These are phyloP conservation scores for Psammodynastes pulverulentus DNA, from an alignment of 2,113 vertebrate genomes.

Conservation along the genomic window DNA sequence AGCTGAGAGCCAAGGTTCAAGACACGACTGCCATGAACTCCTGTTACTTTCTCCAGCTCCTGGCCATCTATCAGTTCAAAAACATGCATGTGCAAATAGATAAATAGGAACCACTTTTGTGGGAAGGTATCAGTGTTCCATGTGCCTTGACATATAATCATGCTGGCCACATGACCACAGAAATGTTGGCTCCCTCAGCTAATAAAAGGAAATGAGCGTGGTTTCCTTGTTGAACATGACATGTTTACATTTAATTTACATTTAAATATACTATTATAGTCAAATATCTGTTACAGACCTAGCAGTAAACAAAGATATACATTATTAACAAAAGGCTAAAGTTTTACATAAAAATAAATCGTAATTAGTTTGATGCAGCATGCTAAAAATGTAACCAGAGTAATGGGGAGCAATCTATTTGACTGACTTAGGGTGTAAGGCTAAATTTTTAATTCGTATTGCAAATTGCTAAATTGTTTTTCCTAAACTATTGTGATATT, in stretches of 20 bases:
- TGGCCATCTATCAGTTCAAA: not conserved
- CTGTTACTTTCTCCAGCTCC: not conserved
- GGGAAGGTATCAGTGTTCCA: not conserved
- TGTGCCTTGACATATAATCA: not conserved
- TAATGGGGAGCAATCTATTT: not conserved
- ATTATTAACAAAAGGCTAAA: not conserved
- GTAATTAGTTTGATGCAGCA: not conserved
- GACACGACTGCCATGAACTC: not conserved
- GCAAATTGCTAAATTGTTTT: not conserved
- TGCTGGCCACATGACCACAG: not conserved
- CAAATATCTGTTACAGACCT: not conserved
- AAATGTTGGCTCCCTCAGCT: not conserved
- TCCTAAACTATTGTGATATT: not conserved
- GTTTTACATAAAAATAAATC: not conserved
- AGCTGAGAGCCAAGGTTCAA: not conserved
- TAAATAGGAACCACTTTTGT: not conserved
- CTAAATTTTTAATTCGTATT: not conserved
- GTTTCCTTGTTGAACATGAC: not conserved
- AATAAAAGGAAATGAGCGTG: not conserved
- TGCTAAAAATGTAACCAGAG: not conserved
- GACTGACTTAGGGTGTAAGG: not conserved
- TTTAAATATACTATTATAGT: not conserved
- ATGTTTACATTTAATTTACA: not conserved
- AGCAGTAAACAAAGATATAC: not conserved
- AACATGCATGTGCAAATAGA: not conserved